Percentiles rank a stretch among this genome's conserved stretches.
Evolutionary conservation across 2,888 invertebrate species (phyloP).

Genomic region (Drosophila rellima): DNA sequence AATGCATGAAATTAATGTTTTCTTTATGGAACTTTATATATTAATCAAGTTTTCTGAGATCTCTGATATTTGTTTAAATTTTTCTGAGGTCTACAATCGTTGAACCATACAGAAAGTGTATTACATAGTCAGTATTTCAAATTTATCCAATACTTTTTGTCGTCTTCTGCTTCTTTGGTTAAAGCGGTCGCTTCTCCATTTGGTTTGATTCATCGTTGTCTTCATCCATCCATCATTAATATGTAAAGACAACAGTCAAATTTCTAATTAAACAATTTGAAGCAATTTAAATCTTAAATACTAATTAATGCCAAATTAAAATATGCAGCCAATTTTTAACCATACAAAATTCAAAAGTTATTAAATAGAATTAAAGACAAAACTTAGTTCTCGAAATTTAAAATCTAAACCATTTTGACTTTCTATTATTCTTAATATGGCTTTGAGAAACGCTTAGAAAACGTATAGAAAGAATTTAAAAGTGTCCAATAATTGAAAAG

Average conservation of each 20-base stretch:
- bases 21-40: too few species aligned
- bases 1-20: too few species aligned
- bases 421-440: not conserved
- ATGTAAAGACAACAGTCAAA: constrained; percentile 28
- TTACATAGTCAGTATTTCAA: not conserved
- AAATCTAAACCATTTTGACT: not conserved
- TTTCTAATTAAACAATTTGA: constrained; percentile 37
- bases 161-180: constrained; percentile 6
- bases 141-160: not conserved
- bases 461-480: too few species aligned
- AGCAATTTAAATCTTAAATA: constrained; percentile 15
- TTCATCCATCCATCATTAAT: constrained; percentile 31
- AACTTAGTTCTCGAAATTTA: not conserved
- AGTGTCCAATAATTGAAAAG: too few species aligned
- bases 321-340: not conserved
- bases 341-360: not conserved
- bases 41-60: too few species aligned
- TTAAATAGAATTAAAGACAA: too few species aligned
- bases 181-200: constrained; percentile 19
- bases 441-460: too few species aligned
- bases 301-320: constrained; percentile 17
- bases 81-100: not conserved
- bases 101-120: not conserved
- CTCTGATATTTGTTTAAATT: not conserved
- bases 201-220: constrained; percentile 18